Conservation (phyloP, 2,888 invertebrate genomes). For the Ectropis crepuscularia region DNA sequence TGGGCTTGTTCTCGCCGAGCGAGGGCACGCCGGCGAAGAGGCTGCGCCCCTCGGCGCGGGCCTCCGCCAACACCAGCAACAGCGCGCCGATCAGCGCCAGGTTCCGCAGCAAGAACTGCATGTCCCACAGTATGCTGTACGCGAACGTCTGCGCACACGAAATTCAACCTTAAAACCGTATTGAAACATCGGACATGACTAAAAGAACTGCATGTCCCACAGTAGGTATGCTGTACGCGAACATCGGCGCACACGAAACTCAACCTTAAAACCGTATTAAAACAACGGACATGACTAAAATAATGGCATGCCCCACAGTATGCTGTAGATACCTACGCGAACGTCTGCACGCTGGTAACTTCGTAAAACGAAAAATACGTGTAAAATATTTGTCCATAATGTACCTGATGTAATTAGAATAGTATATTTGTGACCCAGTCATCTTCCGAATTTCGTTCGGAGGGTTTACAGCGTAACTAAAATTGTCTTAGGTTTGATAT, state of each 20-base stretch:
- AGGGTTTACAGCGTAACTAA: no score
- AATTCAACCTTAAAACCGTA: not conserved
- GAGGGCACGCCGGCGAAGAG: slow-evolving; percentile 98
- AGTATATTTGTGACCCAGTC: no score
- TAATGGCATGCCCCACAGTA: not conserved
- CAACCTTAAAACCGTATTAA: not conserved
- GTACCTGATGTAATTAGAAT: no score
- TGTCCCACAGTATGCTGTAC: slow-evolving; percentile 99
- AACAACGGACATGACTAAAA: not conserved
- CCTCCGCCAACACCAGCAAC: slow-evolving; percentile 97
- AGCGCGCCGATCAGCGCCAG: slow-evolving; percentile 99
- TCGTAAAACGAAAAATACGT: no score
- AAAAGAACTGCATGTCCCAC: not conserved
- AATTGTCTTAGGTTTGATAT: no score
- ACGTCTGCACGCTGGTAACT: no score
- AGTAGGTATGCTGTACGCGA: no score
- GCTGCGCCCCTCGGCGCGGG: slow-evolving; percentile 95
- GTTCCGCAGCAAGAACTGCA: slow-evolving; percentile 98
- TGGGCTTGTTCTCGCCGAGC: slow-evolving; percentile 97
- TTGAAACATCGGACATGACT: not conserved
- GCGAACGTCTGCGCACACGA: slow-evolving; percentile 90
- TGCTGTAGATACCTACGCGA: no score
- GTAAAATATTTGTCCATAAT: no score
- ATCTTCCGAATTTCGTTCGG: no score
- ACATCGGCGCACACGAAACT: no score